phyloP scores from a whole-genome alignment of 2,797 vertebrate species.

The Mus minutoides region DNA sequence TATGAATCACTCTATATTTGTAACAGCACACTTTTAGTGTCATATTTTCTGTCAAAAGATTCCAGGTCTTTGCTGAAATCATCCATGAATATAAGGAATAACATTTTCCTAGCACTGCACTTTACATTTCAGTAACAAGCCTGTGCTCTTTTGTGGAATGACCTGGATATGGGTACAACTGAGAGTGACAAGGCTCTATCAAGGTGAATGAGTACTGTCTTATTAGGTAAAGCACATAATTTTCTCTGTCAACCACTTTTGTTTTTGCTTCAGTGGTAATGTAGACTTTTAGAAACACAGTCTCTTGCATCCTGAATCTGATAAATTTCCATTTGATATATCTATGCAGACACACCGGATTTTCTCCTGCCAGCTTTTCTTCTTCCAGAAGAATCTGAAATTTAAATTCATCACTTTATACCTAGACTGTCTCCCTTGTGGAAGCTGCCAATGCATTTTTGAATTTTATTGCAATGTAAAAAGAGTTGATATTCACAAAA shows the following conservation, averaged over 20 bases:
- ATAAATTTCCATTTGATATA: conserved; percentile 72
- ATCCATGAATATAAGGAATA: conserved; percentile 51
- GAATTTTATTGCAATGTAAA: conserved; percentile 33
- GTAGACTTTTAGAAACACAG: conserved; percentile 58
- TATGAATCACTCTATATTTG: conserved; percentile 63
- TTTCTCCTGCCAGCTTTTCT: conserved; percentile 42
- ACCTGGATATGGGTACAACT: conserved; percentile 56
- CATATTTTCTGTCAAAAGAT: conserved; percentile 31
- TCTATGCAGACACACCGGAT: not conserved
- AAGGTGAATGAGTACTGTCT: conserved; percentile 51
- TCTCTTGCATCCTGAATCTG: conserved; percentile 25
- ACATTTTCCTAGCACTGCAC: conserved; percentile 43
- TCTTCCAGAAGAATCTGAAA: conserved; percentile 42
- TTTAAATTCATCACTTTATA: conserved; percentile 54
- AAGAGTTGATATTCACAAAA: conserved; percentile 30
- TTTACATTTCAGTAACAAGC: conserved; percentile 53
- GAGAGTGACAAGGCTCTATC: not conserved
- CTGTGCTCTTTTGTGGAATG: conserved; percentile 58
- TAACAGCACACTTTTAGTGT: conserved; percentile 60
- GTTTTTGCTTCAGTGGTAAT: conserved; percentile 67
- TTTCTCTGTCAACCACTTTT: conserved; percentile 58
- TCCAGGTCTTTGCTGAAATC: conserved; percentile 69
- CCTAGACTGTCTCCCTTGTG: not conserved
- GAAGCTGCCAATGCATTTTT: not conserved
- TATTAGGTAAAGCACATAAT: conserved; percentile 64